Base-by-base conservation (phyloP, 1,140 invertebrate species). In the Drosophila kurseongensis region DNA sequence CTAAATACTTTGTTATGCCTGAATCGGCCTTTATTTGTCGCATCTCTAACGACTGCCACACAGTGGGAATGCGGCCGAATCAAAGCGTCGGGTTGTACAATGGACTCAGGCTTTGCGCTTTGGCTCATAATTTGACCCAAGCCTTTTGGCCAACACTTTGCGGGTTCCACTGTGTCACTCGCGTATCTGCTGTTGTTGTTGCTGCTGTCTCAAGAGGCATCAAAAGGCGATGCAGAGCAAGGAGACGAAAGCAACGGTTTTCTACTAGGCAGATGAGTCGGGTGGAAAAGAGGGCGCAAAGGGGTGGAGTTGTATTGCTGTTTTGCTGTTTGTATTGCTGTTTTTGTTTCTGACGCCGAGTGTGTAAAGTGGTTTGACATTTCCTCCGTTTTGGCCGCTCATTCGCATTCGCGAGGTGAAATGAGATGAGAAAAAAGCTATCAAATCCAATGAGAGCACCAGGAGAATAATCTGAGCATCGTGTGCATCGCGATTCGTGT, bases 351-450 rank as follows among this genome's bases (percentile, higher is more conserved):
- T 61, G 62, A 57, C 57, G 55, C 38, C 61, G 80, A 69, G 67
- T 85, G 76, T 79, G 78, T 81, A 85, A 85, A 85, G 82, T 85
- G 83, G 79, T 88, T 88, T 88, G 83, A 88, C 83, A 88, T 88
- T 88, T 88, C 86, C 84, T 88, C 63, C 83, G 75, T 65, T 83
- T 88, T 86, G 47, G 82, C 67, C 78, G 82, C 78, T 86, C 82
- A 83, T 88, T 86, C 74, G 73, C 82, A 76, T 67, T 66, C 58
- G 32, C 58, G 63, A 63, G 35, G 29, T 72, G 61, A 35, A 32
- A 47, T 42, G 38, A 45, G 48, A 27, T 47, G 13, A 14, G 27
- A 14, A 59, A 29, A 42, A 41, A 14, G 9, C 29, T 12, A 14
- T 23, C 8, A 29, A 23, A 58, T 58, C 29, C 44, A 16, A 10